These are phyloP conservation scores for Sander lucioperca DNA, from an alignment of 2,113 vertebrate species.

Conservation along the genomic window DNA sequence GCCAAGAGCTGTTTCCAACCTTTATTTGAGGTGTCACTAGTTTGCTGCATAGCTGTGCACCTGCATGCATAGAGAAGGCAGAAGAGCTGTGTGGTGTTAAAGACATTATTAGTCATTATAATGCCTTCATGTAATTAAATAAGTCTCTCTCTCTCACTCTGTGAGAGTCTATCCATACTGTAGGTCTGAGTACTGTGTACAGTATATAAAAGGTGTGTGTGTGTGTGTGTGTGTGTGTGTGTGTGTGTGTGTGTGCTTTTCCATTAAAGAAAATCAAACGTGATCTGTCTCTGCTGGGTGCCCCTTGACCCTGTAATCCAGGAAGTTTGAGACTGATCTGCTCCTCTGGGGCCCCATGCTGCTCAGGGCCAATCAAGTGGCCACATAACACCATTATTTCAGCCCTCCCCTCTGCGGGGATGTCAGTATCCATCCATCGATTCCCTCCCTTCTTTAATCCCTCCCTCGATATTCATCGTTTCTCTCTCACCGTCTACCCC, in stretches of 20 bases:
- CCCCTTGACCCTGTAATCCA: conserved; percentile 64
- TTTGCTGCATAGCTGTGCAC: not conserved
- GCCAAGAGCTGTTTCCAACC: not conserved
- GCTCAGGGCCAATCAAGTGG: conserved; percentile 68
- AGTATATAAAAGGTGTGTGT: too few relatives aligned
- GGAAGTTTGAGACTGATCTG: conserved; percentile 56
- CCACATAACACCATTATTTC: conserved; percentile 68
- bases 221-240: too few relatives aligned
- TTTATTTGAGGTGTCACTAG: not conserved
- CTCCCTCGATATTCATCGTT: conserved; percentile 54
- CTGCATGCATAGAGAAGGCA: not conserved
- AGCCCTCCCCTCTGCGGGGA: conserved; percentile 48
- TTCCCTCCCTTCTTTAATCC: conserved; percentile 56
- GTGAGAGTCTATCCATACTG: not conserved
- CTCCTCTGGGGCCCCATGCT: conserved; percentile 47
- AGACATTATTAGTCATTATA: not conserved
- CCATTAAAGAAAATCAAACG: conserved; percentile 52
- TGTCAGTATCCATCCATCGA: conserved; percentile 65
- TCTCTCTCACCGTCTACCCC: conserved; percentile 35
- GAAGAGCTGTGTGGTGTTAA: not conserved
- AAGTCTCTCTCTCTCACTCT: not conserved
- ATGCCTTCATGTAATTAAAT: not conserved
- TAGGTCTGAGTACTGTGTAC: not conserved
- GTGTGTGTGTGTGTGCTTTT: not conserved
- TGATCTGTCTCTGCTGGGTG: conserved; percentile 47